These are phyloP conservation scores for Ormia ochracea DNA, from an alignment of 2,888 invertebrate species.

Conservation along the genomic window DNA sequence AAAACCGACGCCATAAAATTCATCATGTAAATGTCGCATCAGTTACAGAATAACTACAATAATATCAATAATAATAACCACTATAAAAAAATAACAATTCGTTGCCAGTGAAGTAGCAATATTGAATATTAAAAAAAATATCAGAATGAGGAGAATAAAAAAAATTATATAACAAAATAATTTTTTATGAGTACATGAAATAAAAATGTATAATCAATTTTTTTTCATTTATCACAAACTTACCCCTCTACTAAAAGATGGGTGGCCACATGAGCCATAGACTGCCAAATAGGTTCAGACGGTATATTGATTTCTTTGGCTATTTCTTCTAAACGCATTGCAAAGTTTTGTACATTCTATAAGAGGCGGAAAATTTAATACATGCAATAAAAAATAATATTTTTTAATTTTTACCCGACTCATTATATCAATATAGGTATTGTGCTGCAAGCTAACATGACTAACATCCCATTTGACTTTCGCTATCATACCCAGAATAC, in stretches of 20 bases:
- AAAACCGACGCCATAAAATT: no score
- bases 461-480: constrained; percentile 96
- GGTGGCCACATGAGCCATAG: constrained; percentile 89
- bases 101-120: no score
- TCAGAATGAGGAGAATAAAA: no score
- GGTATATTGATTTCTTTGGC: constrained; percentile 84
- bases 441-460: constrained; percentile 96
- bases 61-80: no score
- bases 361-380: background rate
- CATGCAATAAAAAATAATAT: background rate
- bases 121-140: no score
- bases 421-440: constrained; percentile 88
- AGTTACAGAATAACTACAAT: no score
- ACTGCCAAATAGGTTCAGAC: constrained; percentile 88
- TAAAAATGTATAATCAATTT: background rate
- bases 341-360: constrained; percentile 82
- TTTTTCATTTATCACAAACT: constrained; percentile 57
- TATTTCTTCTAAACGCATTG: constrained; percentile 86
- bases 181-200: no score
- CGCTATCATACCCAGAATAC: constrained; percentile 89
- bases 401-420: constrained; percentile 78
- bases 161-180: background rate
- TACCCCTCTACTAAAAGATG: constrained; percentile 94
- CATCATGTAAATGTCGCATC: no score
- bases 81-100: no score